These are phyloP conservation scores for Zingel zingel DNA, from an alignment of 2,113 vertebrate species.

Conservation along the genomic window DNA sequence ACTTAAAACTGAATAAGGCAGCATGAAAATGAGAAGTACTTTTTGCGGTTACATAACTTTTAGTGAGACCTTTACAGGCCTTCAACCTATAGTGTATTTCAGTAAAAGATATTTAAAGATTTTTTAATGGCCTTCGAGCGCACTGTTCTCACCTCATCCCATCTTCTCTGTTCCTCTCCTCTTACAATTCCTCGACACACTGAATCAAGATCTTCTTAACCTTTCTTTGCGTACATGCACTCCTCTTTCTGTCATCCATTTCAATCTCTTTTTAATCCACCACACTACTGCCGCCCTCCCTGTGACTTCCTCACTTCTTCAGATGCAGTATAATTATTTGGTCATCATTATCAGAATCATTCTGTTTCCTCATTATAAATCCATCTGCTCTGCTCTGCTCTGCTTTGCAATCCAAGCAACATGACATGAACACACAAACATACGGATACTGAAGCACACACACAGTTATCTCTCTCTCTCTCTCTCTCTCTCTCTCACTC, in stretches of 20 bases:
- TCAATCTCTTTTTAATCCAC: constrained; percentile 31
- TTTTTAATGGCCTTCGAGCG: not conserved
- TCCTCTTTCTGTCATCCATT: constrained; percentile 41
- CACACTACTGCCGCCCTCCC: constrained; percentile 3
- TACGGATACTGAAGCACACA: constrained; percentile 13
- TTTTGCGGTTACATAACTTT: constrained; percentile 24
- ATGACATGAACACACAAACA: constrained; percentile 35
- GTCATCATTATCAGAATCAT: constrained; percentile 70
- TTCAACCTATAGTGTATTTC: not conserved
- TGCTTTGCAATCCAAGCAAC: constrained; percentile 47
- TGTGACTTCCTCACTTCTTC: constrained; percentile 25
- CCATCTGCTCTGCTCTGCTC: constrained; percentile 53
- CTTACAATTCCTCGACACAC: not conserved
- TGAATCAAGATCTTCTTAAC: constrained; percentile 28
- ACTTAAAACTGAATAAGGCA: not conserved
- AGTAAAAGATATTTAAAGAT: constrained; percentile 23
- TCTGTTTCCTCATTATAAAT: constrained; percentile 73
- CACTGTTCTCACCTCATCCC: not conserved
- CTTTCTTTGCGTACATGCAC: constrained; percentile 15
- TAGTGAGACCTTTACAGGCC: not conserved
- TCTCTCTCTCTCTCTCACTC: not conserved
- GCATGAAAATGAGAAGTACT: not conserved
- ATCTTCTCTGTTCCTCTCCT: constrained; percentile 9
- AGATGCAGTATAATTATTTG: constrained; percentile 66
- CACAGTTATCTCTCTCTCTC: constrained; percentile 8